Evolutionary conservation across 1,140 invertebrate genomes (phyloP).

Genomic region (Drosophila pachea): DNA sequence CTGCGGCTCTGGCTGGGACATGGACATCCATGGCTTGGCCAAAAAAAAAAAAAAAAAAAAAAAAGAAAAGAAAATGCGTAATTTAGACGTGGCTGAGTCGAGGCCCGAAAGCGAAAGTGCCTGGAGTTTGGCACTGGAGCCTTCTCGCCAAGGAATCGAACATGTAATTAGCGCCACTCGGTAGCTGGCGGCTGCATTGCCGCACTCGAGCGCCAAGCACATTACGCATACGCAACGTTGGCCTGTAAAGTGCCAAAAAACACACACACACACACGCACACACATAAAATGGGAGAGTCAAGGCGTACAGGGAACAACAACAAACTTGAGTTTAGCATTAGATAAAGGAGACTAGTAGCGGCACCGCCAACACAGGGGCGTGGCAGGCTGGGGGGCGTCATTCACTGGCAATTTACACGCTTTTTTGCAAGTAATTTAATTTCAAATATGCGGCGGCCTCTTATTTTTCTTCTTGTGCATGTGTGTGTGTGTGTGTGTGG

Average conservation of each 20-base stretch:
- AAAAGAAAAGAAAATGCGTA: not conserved
- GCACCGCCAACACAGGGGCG: not conserved
- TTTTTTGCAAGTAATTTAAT: constrained; percentile 75
- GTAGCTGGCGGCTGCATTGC: constrained; percentile 50
- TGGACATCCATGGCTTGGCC: not conserved
- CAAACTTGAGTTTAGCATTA: constrained; percentile 30
- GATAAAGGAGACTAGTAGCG: constrained; percentile 12
- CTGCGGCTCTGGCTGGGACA: not conserved
- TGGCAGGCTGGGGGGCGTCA: not conserved
- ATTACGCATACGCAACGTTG: constrained; percentile 72
- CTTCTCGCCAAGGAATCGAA: constrained; percentile 34
- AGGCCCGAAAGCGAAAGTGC: constrained; percentile 5
- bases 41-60: not conserved
- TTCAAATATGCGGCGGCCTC: constrained; percentile 61
- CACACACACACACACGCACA: not conserved
- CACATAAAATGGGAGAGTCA: not conserved
- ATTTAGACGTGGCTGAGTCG: not conserved
- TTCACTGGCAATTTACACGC: constrained; percentile 76
- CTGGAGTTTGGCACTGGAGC: not conserved
- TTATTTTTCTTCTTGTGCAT: not conserved
- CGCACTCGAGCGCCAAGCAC: constrained; percentile 62
- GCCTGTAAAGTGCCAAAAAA: constrained; percentile 42
- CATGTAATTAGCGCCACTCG: constrained; percentile 31
- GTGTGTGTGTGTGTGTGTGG: constrained; percentile 40
- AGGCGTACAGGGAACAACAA: not conserved